Conservation (phyloP, 1,140 invertebrate species). For the Conus ventricosus region DNA sequence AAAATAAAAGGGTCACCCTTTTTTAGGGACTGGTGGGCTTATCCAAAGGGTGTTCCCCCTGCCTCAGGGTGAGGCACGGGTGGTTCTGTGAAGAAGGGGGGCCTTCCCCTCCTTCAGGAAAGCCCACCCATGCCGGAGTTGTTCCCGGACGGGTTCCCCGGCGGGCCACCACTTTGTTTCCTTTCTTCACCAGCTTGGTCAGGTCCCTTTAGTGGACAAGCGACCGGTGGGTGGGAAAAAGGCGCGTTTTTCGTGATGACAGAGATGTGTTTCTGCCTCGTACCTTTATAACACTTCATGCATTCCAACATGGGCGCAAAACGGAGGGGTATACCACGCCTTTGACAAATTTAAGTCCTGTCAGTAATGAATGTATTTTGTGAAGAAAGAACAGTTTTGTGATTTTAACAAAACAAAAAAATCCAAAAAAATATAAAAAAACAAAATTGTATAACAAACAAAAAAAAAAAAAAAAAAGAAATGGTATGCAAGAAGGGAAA, state of each 20-base stretch:
- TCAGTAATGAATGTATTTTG: no score
- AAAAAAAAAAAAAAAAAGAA: no score
- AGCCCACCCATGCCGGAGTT: background rate
- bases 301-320: no score
- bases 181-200: constrained; percentile 28
- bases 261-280: background rate
- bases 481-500: no score
- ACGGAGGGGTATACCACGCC: no score
- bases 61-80: constrained; percentile 22
- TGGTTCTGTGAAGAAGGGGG: constrained; percentile 24
- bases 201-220: constrained; percentile 33
- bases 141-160: background rate
- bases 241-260: background rate
- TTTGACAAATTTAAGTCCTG: no score
- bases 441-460: no score
- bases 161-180: background rate
- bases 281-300: background rate
- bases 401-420: no score
- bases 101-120: constrained; percentile 23
- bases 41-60: background rate
- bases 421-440: no score
- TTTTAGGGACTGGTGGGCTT: constrained; percentile 14
- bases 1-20: background rate
- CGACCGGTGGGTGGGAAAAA: constrained; percentile 11
- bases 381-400: no score